Percentiles rank a stretch among this genome's conserved stretches.
Conservation (phyloP, 2,113 vertebrate genomes). For the Eolophus roseicapilla region DNA sequence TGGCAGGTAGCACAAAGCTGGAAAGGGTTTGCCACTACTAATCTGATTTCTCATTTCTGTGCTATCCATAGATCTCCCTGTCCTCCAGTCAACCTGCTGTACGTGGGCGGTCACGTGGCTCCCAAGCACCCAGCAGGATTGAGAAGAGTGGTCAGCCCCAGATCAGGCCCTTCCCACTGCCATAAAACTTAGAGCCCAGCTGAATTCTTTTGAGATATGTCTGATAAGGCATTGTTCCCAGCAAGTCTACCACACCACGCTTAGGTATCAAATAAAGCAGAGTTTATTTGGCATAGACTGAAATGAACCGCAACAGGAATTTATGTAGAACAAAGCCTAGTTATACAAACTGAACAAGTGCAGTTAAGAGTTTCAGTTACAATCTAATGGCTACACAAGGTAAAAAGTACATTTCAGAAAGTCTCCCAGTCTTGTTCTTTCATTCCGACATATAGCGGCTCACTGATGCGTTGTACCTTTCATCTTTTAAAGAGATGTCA, state of each 20-base stretch:
- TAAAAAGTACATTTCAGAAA: background rate
- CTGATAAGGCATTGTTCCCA: background rate
- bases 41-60: background rate
- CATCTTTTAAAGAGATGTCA: background rate
- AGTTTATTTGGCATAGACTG: slow-evolving; percentile 52
- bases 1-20: fast-evolving
- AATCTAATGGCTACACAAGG: background rate
- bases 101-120: background rate
- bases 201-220: background rate
- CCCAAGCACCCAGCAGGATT: background rate
- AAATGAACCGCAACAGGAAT: background rate
- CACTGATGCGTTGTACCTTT: background rate
- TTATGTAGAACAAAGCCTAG: background rate
- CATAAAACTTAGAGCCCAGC: background rate
- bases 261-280: background rate
- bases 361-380: slow-evolving; percentile 53
- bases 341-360: slow-evolving; percentile 18
- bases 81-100: fast-evolving
- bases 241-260: background rate
- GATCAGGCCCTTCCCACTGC: background rate
- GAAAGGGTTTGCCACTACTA: background rate
- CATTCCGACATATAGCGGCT: background rate
- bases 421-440: background rate
- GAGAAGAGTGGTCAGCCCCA: background rate
- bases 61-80: background rate